Base-by-base conservation (phyloP, 2,797 vertebrate species). In the Heteromormyrus szaboi region DNA sequence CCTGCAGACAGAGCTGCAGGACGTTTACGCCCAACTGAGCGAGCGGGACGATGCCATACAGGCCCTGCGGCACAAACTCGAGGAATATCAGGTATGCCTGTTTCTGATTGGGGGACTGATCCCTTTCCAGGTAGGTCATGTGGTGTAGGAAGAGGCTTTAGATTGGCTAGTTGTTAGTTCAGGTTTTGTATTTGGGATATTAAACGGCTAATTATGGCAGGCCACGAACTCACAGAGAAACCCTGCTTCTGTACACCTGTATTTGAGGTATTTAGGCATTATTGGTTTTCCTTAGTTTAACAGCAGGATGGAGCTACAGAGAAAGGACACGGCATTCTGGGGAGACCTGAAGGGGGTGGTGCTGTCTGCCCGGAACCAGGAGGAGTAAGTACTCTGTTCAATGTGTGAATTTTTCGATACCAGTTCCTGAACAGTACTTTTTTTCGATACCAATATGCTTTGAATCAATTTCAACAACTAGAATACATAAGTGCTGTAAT, bases 311-410 rank as follows among this genome's bases (percentile, higher is more conserved):
- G 96, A 98, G 94, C 93, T 98, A 89, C 96, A 97, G 53, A 81
- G 92, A 41, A 94, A 98, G 14, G 94, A 89, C 22, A 94, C 96
- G 17, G 50, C 98, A n/a, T 94, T 97, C n/a, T 95, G 96, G 91
- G 87, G 89, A 91, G 96, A 98, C 90, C 90, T 97, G 93, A 95
- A 96, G 91, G 92, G 95, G 92, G 96, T 92, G 87, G 96, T 96
- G 4, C 91, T 92, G 1, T 93, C 94, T 0, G 96, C 95, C 2
- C 86, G 93, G 25, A 95, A 96, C 89, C 93, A 97, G 72, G 91
- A 93, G 22, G 93, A 97, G 98, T 99, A 96, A 92, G 97, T 92
- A 19, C 54, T 59, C 54, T n/a, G 19, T 56, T 56, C 53, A 19
- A 19, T 19, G 53, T 17, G 14, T 17, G 17, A 17, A 4, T 54